These are phyloP conservation scores for Tichodroma muraria DNA, from an alignment of 2,113 vertebrate species.

Conservation along the genomic window DNA sequence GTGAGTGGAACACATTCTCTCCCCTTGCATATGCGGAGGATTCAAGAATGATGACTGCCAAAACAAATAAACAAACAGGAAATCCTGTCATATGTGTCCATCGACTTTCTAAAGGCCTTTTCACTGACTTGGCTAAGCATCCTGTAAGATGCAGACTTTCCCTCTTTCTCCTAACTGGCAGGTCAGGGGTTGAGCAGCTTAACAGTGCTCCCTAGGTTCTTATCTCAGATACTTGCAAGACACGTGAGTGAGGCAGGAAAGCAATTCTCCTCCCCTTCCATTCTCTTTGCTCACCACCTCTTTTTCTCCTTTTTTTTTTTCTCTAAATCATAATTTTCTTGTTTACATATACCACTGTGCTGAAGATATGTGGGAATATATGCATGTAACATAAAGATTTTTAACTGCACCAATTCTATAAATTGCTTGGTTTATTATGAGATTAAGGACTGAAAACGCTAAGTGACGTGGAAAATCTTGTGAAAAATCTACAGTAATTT, in stretches of 20 bases:
- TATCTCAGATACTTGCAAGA: neutral
- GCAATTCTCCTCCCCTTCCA: neutral
- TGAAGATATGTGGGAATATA: neutral
- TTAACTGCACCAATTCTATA: neutral
- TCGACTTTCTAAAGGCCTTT: neutral
- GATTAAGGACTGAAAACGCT: neutral
- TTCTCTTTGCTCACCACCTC: neutral
- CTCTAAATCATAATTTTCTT: neutral
- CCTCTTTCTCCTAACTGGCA: neutral
- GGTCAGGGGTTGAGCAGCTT: neutral
- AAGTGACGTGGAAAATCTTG: neutral
- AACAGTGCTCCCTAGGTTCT: neutral
- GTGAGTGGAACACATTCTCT: neutral
- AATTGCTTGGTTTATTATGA: neutral
- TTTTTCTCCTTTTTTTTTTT: neutral
- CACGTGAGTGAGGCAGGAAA: neutral
- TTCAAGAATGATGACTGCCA: neutral
- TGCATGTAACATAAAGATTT: neutral
- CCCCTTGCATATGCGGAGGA: neutral
- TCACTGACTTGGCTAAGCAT: neutral
- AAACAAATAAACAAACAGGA: constrained; percentile 1
- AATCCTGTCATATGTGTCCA: neutral
- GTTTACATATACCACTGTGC: neutral
- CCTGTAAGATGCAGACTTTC: neutral
- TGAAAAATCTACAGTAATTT: neutral